Conservation (phyloP, 2,888 invertebrate genomes). For the Bembecia ichneumoniformis region DNA sequence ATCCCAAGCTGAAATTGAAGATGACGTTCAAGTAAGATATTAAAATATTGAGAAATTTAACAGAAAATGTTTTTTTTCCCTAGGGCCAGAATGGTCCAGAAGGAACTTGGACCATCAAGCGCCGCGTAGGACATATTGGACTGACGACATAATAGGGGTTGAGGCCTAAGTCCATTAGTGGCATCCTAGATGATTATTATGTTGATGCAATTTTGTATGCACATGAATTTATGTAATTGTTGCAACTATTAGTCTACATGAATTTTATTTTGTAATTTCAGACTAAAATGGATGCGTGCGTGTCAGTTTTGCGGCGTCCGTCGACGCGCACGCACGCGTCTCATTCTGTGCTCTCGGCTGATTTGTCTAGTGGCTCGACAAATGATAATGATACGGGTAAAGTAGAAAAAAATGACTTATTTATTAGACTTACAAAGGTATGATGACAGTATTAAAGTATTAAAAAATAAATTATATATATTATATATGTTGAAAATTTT, state of each 20-base stretch:
- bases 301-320: slow-evolving; percentile 18
- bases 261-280: slow-evolving; percentile 18
- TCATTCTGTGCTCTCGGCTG: slow-evolving; percentile 22
- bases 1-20: slow-evolving; percentile 22
- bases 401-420: not conserved
- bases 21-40: slow-evolving; percentile 35
- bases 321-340: slow-evolving; percentile 7
- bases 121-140: too few species aligned
- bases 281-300: slow-evolving; percentile 38
- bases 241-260: not conserved
- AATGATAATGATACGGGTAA: slow-evolving; percentile 27
- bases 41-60: too few species aligned
- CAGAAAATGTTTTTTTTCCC: too few species aligned
- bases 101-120: too few species aligned
- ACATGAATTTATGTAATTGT: not conserved
- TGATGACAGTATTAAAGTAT: too few species aligned
- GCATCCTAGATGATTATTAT: too few species aligned
- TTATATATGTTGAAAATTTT: too few species aligned
- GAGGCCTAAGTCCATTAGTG: too few species aligned
- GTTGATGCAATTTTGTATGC: too few species aligned
- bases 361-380: slow-evolving; percentile 30
- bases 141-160: too few species aligned
- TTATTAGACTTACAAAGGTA: not conserved
- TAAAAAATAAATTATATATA: too few species aligned
- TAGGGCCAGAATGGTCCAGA: too few species aligned